Evolutionary conservation across 1,140 invertebrate genomes (phyloP).

Genomic region (Spodoptera litura): DNA sequence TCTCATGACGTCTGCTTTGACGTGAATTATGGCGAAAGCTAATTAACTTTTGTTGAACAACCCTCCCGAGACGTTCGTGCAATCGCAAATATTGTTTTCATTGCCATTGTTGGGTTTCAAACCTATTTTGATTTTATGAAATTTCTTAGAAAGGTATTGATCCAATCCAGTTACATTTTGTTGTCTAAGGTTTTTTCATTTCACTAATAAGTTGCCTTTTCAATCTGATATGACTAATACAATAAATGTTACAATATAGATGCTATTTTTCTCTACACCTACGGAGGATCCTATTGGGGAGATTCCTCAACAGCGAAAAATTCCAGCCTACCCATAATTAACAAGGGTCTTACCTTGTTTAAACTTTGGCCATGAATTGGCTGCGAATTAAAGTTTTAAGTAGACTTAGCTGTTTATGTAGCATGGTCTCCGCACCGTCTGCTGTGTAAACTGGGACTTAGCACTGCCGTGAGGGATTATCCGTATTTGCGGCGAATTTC

Average conservation of each 20-base stretch:
- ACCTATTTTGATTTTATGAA: conserved; percentile 19
- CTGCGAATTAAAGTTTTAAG: conserved; percentile 47
- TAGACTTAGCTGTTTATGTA: conserved; percentile 29
- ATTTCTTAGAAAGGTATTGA: neutral
- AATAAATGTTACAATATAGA: too few relatives aligned
- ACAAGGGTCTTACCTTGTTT: conserved; percentile 35
- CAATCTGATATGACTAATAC: too few relatives aligned
- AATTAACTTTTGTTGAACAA: conserved; percentile 34
- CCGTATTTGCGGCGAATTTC: conserved; percentile 64
- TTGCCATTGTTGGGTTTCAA: neutral
- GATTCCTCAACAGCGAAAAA: neutral
- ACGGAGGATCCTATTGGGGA: too few relatives aligned
- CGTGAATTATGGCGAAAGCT: conserved; percentile 37
- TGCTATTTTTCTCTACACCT: too few relatives aligned
- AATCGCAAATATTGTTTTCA: conserved; percentile 32
- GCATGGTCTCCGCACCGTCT: conserved; percentile 45
- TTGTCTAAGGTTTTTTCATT: too few relatives aligned
- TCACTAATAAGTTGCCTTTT: too few relatives aligned
- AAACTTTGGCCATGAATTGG: conserved; percentile 34
- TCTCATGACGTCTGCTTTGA: conserved; percentile 22
- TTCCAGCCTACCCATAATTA: conserved; percentile 16
- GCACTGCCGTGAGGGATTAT: conserved; percentile 68
- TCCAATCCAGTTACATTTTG: too few relatives aligned
- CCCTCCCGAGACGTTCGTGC: conserved; percentile 3
- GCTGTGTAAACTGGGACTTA: conserved; percentile 63